Percentiles rank a stretch among this genome's conserved stretches.
Evolutionary conservation across 2,888 invertebrate genomes (phyloP).

Genomic region (Agelastica alni): DNA sequence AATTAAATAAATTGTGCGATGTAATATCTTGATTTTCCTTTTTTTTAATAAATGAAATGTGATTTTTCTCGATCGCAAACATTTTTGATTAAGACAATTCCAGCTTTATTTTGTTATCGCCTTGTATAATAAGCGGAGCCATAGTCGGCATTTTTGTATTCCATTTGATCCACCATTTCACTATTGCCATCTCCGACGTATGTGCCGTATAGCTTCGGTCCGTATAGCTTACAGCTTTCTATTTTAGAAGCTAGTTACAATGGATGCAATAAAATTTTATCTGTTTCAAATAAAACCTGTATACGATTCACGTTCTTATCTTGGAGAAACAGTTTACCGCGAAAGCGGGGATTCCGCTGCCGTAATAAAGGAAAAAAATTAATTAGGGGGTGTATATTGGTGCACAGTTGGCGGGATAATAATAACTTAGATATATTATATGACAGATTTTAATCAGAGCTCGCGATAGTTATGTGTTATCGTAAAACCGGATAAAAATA

Average conservation of each 20-base stretch:
- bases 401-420: conserved; percentile 19
- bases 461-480: conserved; percentile 9
- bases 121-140: too few species aligned
- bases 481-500: conserved; percentile 12
- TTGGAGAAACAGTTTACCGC: conserved; percentile 26
- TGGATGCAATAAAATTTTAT: conserved; percentile 34
- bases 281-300: conserved; percentile 34
- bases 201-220: conserved; percentile 7
- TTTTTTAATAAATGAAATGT: too few species aligned
- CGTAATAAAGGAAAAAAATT: conserved; percentile 23
- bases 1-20: too few species aligned
- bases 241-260: conserved; percentile 27
- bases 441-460: conserved; percentile 20
- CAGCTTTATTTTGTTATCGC: too few species aligned
- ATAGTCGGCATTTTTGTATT: conserved; percentile 26
- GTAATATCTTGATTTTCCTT: too few species aligned
- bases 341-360: conserved; percentile 16
- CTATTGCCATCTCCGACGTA: conserved; percentile 18
- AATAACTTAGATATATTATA: conserved; percentile 15
- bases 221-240: conserved; percentile 16
- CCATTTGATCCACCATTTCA: conserved; percentile 24
- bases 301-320: conserved; percentile 32
- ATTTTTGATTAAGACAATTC: too few species aligned
- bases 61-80: too few species aligned
- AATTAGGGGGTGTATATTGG: conserved; percentile 16